A percentile compares a stretch with the other conserved stretches of the same genome.
Conservation (phyloP, 2,113 vertebrate genomes). For the Opisthocomus hoazin region DNA sequence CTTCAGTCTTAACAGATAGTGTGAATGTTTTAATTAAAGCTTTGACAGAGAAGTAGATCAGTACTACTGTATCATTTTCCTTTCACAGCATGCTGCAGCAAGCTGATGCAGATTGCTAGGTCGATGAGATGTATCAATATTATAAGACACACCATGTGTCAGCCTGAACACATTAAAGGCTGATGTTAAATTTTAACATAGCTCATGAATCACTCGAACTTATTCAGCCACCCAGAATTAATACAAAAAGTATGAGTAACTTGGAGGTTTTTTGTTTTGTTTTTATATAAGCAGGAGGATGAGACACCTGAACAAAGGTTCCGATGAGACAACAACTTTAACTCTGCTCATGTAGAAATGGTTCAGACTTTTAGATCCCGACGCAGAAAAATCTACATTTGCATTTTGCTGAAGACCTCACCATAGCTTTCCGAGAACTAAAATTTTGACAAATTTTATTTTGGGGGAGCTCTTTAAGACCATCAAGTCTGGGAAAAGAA, state of each 20-base stretch:
- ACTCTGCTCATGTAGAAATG: neutral
- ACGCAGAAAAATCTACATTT: neutral
- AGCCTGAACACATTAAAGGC: neutral
- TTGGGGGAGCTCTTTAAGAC: neutral
- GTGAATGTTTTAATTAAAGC: conserved; percentile 17
- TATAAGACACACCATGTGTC: neutral
- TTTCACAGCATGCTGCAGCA: neutral
- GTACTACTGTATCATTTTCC: neutral
- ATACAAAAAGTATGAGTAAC: conserved; percentile 31
- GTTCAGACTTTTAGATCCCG: neutral
- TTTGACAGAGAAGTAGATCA: neutral
- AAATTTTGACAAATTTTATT: neutral
- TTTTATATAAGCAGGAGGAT: conserved; percentile 22
- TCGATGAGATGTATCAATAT: neutral
- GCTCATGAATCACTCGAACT: conserved; percentile 29
- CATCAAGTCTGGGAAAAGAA: neutral
- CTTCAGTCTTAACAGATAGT: neutral
- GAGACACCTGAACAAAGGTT: conserved; percentile 34
- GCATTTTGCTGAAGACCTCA: neutral
- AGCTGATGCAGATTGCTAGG: neutral
- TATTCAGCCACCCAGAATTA: conserved; percentile 1
- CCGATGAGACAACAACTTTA: neutral
- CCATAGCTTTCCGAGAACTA: neutral
- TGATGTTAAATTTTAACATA: neutral
- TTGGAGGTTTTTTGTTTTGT: neutral